These are phyloP conservation scores for Halisarca cf. caerulea DNA, from an alignment of 37 sponge, comb jelly and placozoan genomes.

Conservation along the genomic window DNA sequence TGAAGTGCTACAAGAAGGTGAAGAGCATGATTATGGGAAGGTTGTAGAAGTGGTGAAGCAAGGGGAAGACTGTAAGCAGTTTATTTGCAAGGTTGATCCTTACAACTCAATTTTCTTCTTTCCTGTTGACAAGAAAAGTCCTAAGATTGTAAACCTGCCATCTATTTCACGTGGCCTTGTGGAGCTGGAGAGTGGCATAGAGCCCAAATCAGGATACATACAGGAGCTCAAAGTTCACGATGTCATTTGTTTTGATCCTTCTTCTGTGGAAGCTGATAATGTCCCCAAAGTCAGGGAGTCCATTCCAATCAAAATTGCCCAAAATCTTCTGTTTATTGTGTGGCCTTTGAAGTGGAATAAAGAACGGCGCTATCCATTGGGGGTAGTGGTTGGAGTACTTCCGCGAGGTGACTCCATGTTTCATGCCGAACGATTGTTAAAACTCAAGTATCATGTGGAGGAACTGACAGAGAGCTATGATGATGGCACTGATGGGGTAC, in stretches of 20 bases:
- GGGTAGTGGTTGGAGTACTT: slow-evolving; percentile 43
- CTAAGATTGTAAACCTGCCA: slow-evolving; percentile 63
- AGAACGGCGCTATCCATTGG: slow-evolving; percentile 48
- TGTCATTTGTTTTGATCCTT: slow-evolving; percentile 50
- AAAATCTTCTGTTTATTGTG: slow-evolving; percentile 55
- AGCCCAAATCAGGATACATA: background rate
- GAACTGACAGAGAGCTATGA: background rate
- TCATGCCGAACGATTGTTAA: slow-evolving; percentile 47
- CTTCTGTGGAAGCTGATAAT: background rate
- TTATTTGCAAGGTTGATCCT: slow-evolving; percentile 52
- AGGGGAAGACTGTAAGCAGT: slow-evolving; percentile 15
- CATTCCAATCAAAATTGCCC: slow-evolving; percentile 55
- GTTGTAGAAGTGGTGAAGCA: slow-evolving; percentile 36
- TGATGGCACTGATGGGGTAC: background rate
- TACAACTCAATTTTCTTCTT: slow-evolving; percentile 50
- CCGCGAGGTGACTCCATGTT: slow-evolving; percentile 39
- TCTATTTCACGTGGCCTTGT: slow-evolving; percentile 14
- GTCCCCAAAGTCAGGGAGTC: slow-evolving; percentile 48
- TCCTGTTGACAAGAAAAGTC: slow-evolving; percentile 59
- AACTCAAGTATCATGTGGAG: slow-evolving; percentile 11
- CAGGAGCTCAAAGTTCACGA: slow-evolving; percentile 1
- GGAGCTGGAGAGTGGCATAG: background rate
- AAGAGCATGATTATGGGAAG: slow-evolving; percentile 27
- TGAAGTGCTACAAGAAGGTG: background rate
- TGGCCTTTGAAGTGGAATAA: slow-evolving; percentile 37